Evolutionary conservation across 2,888 invertebrate genomes (phyloP).

Genomic region (Smittia aterrima): DNA sequence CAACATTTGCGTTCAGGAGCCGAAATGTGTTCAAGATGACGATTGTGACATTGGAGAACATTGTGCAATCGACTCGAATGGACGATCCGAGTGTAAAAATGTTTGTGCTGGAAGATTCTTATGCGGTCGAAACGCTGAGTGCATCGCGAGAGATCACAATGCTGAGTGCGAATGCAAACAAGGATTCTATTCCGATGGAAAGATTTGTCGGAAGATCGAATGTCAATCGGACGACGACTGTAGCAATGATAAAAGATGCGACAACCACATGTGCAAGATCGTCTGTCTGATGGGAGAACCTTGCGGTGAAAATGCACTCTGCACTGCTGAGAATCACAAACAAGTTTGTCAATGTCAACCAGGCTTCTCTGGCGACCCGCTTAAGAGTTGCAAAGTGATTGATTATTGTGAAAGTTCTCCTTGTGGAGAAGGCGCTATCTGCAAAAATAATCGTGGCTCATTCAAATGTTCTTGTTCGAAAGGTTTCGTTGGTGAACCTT

Average conservation of each 20-base stretch:
- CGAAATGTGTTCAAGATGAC: constrained; percentile 67
- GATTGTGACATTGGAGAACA: constrained; percentile 74
- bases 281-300: constrained; percentile 80
- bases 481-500: constrained; percentile 81
- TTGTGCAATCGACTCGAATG: constrained; percentile 66
- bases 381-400: constrained; percentile 67
- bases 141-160: constrained; percentile 69
- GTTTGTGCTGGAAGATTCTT: constrained; percentile 67
- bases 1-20: constrained; percentile 79
- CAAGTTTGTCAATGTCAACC: constrained; percentile 83
- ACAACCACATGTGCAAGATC: constrained; percentile 79
- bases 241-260: constrained; percentile 78
- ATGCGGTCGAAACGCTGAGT: constrained; percentile 81
- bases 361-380: constrained; percentile 79
- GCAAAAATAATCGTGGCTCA: constrained; percentile 75
- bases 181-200: constrained; percentile 79
- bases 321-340: constrained; percentile 78
- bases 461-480: constrained; percentile 72
- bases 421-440: constrained; percentile 76
- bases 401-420: constrained; percentile 77
- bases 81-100: constrained; percentile 73
- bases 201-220: constrained; percentile 75
- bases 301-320: constrained; percentile 81
- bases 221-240: constrained; percentile 71
- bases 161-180: constrained; percentile 74